Conservation (phyloP, 2,888 invertebrate species). For the Ligdia adustata region DNA sequence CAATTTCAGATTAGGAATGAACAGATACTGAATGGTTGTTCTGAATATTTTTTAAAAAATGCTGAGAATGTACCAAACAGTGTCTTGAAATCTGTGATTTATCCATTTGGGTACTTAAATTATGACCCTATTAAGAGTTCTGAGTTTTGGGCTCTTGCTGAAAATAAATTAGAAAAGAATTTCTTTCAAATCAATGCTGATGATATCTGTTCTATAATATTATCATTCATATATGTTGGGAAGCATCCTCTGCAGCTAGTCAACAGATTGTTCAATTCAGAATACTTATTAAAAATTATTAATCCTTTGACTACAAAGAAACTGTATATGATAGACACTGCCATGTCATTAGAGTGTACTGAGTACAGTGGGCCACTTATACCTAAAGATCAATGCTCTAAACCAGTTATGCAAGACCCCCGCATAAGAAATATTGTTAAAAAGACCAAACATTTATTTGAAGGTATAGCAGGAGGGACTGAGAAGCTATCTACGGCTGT, state of each 20-base stretch:
- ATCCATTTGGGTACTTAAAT: conserved; percentile 85
- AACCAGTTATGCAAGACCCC: conserved; percentile 79
- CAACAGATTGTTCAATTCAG: conserved; percentile 83
- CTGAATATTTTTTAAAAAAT: conserved; percentile 81
- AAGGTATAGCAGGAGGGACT: conserved; percentile 67
- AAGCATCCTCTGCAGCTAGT: conserved; percentile 85
- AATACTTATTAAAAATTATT: conserved; percentile 84
- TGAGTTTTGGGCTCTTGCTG: conserved; percentile 84
- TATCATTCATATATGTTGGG: conserved; percentile 86
- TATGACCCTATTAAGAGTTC: conserved; percentile 76
- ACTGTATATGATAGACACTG: conserved; percentile 85
- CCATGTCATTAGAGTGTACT: conserved; percentile 86
- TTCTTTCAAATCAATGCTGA: conserved; percentile 83
- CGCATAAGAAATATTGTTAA: conserved; percentile 78
- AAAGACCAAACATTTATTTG: conserved; percentile 69
- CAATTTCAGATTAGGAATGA: conserved; percentile 83
- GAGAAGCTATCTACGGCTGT: conserved; percentile 78
- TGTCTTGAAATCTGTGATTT: conserved; percentile 82
- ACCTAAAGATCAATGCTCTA: conserved; percentile 78
- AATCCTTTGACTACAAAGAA: conserved; percentile 73
- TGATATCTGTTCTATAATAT: conserved; percentile 84
- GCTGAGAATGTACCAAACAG: conserved; percentile 73
- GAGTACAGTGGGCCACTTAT: conserved; percentile 83
- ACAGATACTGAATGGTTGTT: conserved; percentile 82
- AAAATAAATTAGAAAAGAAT: conserved; percentile 78